These are phyloP conservation scores for Chymomyza costata DNA, from an alignment of 1,140 invertebrate genomes.

Conservation along the genomic window DNA sequence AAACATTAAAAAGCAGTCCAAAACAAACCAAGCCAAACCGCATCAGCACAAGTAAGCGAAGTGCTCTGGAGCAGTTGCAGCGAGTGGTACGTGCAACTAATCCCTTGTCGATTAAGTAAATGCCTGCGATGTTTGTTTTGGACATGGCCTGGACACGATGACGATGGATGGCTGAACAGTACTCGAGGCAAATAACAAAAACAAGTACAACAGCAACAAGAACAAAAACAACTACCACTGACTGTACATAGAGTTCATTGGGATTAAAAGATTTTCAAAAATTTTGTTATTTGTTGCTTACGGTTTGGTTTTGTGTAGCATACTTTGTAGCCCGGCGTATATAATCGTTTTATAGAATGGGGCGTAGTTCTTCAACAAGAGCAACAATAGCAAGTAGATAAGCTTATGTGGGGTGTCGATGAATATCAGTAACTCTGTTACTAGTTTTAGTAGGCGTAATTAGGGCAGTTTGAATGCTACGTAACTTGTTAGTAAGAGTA, in stretches of 20 bases:
- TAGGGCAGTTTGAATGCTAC: too few species aligned
- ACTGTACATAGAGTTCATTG: too few species aligned
- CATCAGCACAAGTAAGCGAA: too few species aligned
- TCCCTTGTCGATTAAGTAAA: constrained; percentile 74
- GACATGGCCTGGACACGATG: constrained; percentile 19
- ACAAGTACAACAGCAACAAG: background rate
- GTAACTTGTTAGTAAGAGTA: too few species aligned
- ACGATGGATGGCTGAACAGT: constrained; percentile 20
- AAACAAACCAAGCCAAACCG: constrained; percentile 1
- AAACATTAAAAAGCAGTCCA: constrained; percentile 35
- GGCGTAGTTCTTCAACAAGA: constrained; percentile 23
- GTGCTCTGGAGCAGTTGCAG: too few species aligned
- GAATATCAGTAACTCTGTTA: too few species aligned
- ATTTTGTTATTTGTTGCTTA: constrained; percentile 11
- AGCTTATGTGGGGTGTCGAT: too few species aligned
- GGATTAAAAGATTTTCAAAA: constrained; percentile 71
- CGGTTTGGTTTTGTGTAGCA: constrained; percentile 56
- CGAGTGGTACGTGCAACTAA: constrained; percentile 36
- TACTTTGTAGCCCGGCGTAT: constrained; percentile 20
- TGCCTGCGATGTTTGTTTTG: constrained; percentile 67
- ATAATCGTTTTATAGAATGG: constrained; percentile 27
- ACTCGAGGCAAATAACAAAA: constrained; percentile 22
- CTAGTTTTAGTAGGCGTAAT: too few species aligned
- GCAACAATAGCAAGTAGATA: constrained; percentile 1
- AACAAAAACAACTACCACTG: constrained; percentile 28